Base-by-base conservation (phyloP, 2,113 vertebrate species). In the Xenopus laevis region DNA sequence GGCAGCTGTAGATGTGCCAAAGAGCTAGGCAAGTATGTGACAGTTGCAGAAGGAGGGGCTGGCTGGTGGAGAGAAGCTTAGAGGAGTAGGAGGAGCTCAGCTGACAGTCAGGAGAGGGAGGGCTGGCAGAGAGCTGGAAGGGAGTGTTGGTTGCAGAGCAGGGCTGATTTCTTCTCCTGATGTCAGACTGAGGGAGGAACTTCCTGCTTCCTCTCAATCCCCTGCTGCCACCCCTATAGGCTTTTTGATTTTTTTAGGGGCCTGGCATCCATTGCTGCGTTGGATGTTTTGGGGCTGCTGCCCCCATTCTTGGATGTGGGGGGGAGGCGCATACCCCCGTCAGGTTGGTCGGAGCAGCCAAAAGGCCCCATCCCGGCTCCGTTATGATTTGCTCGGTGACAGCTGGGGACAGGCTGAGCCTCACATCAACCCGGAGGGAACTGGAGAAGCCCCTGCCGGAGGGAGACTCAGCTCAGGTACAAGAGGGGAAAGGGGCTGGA, bases 381-480 rank as follows among this genome's bases (percentile, higher is more conserved):
- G 44, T 13, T 16, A 50, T 66, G 23, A 66, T 62, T 30, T 50
- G 33, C 7, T 78, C 55, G 44, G 59, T 71, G 65, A 71, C 75
- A 33, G 64, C 74, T 20, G 78, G 61, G 70, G 72, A 61, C 72
- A 64, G 74, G 72, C 75, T 75, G 72, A 77, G 80, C 58, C 70
- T 78, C 71, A 47, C 65, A 61, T 21, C 78, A 62, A 21, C 72
- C 50, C 65, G 73, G 66, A 76, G 73, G 33, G 73, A 76, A 7
- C 73, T 69, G 16, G 73, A 76, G 58, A 76, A 76, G 44, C 73
- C 73, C 12, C 33, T 59, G 20, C 33, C 63, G 12, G 73, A 76
- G 73, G 73, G 65, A 21, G 73, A 76, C 52, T 15, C 64, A 1
- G 73, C 58, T 16, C 73, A 76, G 73, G 73, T 76, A 69, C 3